A percentile compares a stretch with the other conserved stretches of the same genome.
These are phyloP conservation scores for Garrulus glandarius DNA, from an alignment of 2,797 vertebrate genomes.

Conservation along the genomic window DNA sequence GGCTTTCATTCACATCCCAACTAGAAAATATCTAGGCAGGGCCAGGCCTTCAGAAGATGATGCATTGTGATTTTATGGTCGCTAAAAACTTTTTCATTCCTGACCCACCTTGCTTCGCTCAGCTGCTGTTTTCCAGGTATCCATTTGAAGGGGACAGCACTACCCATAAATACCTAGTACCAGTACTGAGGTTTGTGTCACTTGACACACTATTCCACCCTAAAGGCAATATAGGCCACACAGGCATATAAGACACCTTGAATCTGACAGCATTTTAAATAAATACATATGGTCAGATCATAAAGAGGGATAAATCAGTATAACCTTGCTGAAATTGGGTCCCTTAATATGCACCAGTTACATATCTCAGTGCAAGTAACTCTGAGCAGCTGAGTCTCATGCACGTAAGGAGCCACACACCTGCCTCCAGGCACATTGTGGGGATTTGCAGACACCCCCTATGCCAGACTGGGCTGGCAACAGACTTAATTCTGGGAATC, in stretches of 20 bases:
- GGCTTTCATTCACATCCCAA: background rate
- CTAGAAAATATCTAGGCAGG: background rate
- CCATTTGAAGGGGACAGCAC: background rate
- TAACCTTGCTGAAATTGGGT: background rate
- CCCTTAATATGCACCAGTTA: background rate
- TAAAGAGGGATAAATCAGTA: background rate
- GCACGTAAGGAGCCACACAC: background rate
- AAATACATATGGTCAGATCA: background rate
- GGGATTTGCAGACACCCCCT: background rate
- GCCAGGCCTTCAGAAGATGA: background rate
- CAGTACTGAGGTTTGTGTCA: background rate
- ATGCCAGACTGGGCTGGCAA: background rate
- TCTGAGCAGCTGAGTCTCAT: background rate
- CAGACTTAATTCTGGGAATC: background rate
- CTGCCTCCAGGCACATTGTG: background rate
- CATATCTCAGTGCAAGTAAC: fast-evolving
- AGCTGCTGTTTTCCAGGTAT: background rate
- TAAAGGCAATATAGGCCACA: background rate
- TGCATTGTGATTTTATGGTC: background rate
- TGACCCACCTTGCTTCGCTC: background rate
- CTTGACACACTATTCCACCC: background rate
- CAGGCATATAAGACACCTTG: background rate
- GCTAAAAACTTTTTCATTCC: background rate
- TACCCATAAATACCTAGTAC: background rate
- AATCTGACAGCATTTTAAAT: background rate